Evolutionary conservation across 2,113 vertebrate genomes (phyloP), one percentile per base, ranked within the genome.

Genomic region (Lonchura striata): DNA sequence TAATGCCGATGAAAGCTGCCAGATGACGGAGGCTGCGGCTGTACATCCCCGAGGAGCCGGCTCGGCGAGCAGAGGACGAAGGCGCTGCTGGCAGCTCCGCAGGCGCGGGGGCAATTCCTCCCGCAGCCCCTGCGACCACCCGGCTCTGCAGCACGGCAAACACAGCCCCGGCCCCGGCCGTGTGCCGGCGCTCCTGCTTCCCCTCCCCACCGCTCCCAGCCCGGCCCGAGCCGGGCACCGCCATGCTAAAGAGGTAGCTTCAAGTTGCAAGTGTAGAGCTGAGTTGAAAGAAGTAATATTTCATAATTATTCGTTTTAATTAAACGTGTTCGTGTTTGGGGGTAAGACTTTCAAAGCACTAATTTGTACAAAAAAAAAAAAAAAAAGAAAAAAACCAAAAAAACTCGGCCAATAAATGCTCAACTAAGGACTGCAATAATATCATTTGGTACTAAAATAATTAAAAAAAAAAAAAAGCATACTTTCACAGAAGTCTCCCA

Each of bases 1-100:
- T 81, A 88, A 85, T 37, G 85, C 50, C 66, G 82, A 90, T 81
- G 68, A 81, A 81, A 90, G 84, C 63, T 80, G 69, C 90, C 94
- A 83, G 82, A 92, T 92, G 89, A 87, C 74, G 90, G 49, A 50
- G 65, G 41, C 39, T 17, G 5, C 8, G 78, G 92, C 2, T 23
- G 53, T 35, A 1, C 1, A 44, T 13, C 15, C 83, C 6, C 3
- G 57, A 57, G 35, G 52, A 87, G 70, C 33, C n/a, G 28, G 89
- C 49, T 52, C 1, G 3, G 76, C 28, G 53, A 57, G 80, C 61
- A 23, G 68, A 53, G 60, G 72, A 16, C 0, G n/a, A n/a, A n/a
- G n/a, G 75, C 15, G n/a, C n/a, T n/a, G n/a, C n/a, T n/a, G n/a
- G n/a, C n/a, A n/a, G n/a, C n/a, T n/a, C n/a, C n/a, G n/a, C n/a